phyloP scores from a whole-genome alignment of 2,113 vertebrate genomes.

The Holacanthus passer region DNA sequence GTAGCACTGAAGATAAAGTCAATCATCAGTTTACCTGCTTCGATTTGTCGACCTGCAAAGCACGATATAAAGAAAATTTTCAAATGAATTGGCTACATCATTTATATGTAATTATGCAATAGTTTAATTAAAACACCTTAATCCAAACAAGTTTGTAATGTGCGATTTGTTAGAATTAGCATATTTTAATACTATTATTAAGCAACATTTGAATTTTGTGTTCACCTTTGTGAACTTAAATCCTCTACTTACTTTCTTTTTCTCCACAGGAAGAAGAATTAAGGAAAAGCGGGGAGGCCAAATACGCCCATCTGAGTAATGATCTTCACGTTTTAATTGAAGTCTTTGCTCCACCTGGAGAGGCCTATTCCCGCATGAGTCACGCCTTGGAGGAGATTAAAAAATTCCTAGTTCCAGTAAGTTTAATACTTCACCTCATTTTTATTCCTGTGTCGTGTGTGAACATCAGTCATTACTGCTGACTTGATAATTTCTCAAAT shows the following conservation, averaged over 20 bases:
- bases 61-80: background rate
- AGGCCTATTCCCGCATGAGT: slow-evolving; percentile 99
- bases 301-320: slow-evolving; percentile 96
- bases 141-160: background rate
- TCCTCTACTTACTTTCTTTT: slow-evolving; percentile 46
- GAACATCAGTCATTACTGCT: slow-evolving; percentile 24
- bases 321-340: slow-evolving; percentile 99
- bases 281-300: slow-evolving; percentile 96
- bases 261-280: slow-evolving; percentile 95
- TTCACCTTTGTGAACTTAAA: background rate
- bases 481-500: slow-evolving; percentile 42
- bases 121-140: background rate
- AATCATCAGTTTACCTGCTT: no score
- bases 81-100: background rate
- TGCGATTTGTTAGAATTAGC: background rate
- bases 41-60: background rate
- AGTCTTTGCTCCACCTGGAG: slow-evolving; percentile 98
- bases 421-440: slow-evolving; percentile 74
- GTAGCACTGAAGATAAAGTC: no score
- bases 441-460: slow-evolving; percentile 13
- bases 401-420: slow-evolving; percentile 99
- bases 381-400: slow-evolving; percentile 99
- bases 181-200: background rate
- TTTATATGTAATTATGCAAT: background rate
- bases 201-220: background rate